Evolutionary conservation across 2,888 invertebrate species (phyloP).

Genomic region (Cephus sareptanus): DNA sequence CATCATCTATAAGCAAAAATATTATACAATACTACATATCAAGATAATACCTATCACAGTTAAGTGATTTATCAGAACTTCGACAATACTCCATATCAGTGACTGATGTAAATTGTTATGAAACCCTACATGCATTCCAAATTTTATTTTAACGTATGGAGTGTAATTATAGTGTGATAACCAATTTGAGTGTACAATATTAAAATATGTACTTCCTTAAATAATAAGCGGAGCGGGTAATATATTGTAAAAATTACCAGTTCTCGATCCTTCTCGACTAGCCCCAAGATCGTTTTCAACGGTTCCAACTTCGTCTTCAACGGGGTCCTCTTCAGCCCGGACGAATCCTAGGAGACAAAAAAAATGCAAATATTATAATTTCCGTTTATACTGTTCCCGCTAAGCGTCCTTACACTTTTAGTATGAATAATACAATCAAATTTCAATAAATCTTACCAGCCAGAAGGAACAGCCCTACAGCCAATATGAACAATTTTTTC

Average conservation of each 20-base stretch:
- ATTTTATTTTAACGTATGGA: background rate
- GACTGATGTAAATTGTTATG: background rate
- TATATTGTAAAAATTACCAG: slow-evolving; percentile 70
- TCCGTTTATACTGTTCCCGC: background rate
- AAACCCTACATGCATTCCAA: background rate
- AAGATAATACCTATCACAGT: background rate
- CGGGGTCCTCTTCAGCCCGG: slow-evolving; percentile 64
- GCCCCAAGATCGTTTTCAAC: slow-evolving; percentile 86
- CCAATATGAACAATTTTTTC: slow-evolving; percentile 49
- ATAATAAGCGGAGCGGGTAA: background rate
- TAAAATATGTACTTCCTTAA: background rate
- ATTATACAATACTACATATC: slow-evolving; percentile 11
- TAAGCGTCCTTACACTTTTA: background rate
- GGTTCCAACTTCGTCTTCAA: slow-evolving; percentile 71
- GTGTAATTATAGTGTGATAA: background rate
- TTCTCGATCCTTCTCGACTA: slow-evolving; percentile 88
- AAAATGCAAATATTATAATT: background rate
- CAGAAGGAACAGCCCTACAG: slow-evolving; percentile 48
- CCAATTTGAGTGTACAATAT: background rate
- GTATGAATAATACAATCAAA: slow-evolving; percentile 5
- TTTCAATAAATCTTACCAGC: slow-evolving; percentile 44
- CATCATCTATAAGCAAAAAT: slow-evolving; percentile 77
- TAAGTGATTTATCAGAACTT: background rate
- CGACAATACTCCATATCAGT: background rate
- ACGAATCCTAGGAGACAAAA: slow-evolving; percentile 64